These are phyloP conservation scores for Ptychoptera albimana DNA, from an alignment of 2,888 invertebrate genomes.

Conservation along the genomic window DNA sequence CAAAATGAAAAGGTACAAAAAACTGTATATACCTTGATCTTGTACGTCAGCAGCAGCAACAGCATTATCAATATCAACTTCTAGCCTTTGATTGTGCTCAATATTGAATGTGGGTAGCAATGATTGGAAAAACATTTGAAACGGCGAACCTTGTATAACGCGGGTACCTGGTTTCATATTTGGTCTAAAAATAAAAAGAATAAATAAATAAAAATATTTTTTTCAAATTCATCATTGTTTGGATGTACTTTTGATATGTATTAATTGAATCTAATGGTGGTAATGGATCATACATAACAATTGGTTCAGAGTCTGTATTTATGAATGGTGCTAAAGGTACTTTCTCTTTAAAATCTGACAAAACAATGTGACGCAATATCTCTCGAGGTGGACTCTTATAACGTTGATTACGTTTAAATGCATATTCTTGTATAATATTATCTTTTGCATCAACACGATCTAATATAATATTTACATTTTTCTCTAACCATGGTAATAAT, in stretches of 20 bases:
- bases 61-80: constrained; percentile 4
- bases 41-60: constrained; percentile 12
- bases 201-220: not conserved
- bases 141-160: constrained; percentile 17
- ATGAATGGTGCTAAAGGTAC: constrained; percentile 30
- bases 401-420: constrained; percentile 40
- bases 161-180: not conserved
- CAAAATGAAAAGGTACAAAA: not conserved
- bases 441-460: constrained; percentile 46
- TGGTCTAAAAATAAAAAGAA: not conserved
- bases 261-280: constrained; percentile 61
- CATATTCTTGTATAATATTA: constrained; percentile 40
- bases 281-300: constrained; percentile 62
- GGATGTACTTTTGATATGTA: constrained; percentile 42
- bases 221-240: not conserved
- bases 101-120: constrained; percentile 50
- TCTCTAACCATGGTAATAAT: constrained; percentile 60
- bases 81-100: constrained; percentile 9
- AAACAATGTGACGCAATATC: constrained; percentile 27
- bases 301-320: constrained; percentile 27
- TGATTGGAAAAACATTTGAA: constrained; percentile 52
- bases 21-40: constrained; percentile 6
- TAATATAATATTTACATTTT: constrained; percentile 47
- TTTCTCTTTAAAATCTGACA: constrained; percentile 33
- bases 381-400: constrained; percentile 21